phyloP scores from a whole-genome alignment of 35 echinoderm and acorn worm genomes.

The Amphiura filiformis region DNA sequence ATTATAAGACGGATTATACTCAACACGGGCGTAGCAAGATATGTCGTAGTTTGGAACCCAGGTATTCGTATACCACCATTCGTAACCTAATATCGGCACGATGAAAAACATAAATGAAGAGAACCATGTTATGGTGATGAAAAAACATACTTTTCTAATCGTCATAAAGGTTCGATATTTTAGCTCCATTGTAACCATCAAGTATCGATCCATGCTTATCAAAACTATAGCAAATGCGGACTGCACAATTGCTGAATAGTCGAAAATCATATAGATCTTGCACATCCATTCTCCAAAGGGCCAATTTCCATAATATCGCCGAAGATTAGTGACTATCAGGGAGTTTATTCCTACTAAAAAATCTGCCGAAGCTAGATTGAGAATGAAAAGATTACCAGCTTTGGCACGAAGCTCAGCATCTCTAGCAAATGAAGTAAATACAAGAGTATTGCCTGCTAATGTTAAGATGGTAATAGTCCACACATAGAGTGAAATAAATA shows the following conservation, averaged over 20 bases:
- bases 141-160: not conserved
- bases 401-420: slow-evolving; percentile 36
- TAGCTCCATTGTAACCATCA: slow-evolving; percentile 22
- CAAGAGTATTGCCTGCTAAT: slow-evolving; percentile 29
- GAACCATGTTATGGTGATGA: not conserved
- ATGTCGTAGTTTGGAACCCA: slow-evolving; percentile 22
- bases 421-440: slow-evolving; percentile 15
- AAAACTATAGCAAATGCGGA: slow-evolving; percentile 30
- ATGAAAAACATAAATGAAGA: not conserved
- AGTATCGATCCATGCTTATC: slow-evolving; percentile 51
- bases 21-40: not conserved
- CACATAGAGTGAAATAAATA: slow-evolving; percentile 18
- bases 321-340: slow-evolving; percentile 13
- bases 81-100: slow-evolving; percentile 10
- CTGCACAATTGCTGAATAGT: slow-evolving; percentile 25
- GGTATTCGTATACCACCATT: not conserved
- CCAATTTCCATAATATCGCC: slow-evolving; percentile 38
- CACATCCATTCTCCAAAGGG: slow-evolving; percentile 23
- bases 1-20: slow-evolving; percentile 17
- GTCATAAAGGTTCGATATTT: slow-evolving; percentile 32
- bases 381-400: slow-evolving; percentile 27
- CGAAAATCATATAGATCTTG: slow-evolving; percentile 21
- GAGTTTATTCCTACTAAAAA: slow-evolving; percentile 36
- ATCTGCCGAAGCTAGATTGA: slow-evolving; percentile 37
- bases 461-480: slow-evolving; percentile 37